These are phyloP conservation scores for Arizona elegans DNA, from an alignment of 2,113 vertebrate genomes.

Conservation along the genomic window DNA sequence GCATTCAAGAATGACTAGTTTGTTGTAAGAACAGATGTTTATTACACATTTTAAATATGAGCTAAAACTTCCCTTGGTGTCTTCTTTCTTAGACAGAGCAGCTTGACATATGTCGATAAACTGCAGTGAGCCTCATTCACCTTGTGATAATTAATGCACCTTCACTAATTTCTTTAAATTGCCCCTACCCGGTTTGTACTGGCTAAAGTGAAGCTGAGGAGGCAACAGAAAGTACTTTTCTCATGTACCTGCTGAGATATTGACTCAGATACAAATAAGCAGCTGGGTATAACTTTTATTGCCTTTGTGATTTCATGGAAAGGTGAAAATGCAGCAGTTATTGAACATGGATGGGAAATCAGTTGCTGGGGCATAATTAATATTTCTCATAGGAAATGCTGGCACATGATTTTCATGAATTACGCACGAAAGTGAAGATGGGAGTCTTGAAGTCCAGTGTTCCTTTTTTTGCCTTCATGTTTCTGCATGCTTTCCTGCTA, in stretches of 20 bases:
- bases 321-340: not conserved
- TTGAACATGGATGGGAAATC: not conserved
- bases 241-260: not conserved
- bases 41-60: not conserved
- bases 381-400: slow-evolving; percentile 50
- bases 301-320: not conserved
- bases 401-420: slow-evolving; percentile 63
- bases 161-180: not conserved
- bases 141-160: not conserved
- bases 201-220: not conserved
- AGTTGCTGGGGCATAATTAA: not conserved
- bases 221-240: not conserved
- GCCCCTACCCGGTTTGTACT: not conserved
- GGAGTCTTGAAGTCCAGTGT: slow-evolving; percentile 61
- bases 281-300: not conserved
- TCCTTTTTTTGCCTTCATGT: slow-evolving; percentile 64
- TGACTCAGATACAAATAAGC: not conserved
- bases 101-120: not conserved
- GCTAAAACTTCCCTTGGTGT: not conserved
- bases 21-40: not conserved
- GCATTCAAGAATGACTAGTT: not conserved
- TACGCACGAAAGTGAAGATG: slow-evolving; percentile 59
- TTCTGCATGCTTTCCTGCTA: slow-evolving; percentile 66
- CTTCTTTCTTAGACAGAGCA: not conserved
- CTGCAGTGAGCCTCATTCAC: not conserved